Evolutionary conservation across 2,113 vertebrate species (phyloP), one percentile per base, ranked within the genome.

Genomic region (Paradoxurus hermaphroditus): DNA sequence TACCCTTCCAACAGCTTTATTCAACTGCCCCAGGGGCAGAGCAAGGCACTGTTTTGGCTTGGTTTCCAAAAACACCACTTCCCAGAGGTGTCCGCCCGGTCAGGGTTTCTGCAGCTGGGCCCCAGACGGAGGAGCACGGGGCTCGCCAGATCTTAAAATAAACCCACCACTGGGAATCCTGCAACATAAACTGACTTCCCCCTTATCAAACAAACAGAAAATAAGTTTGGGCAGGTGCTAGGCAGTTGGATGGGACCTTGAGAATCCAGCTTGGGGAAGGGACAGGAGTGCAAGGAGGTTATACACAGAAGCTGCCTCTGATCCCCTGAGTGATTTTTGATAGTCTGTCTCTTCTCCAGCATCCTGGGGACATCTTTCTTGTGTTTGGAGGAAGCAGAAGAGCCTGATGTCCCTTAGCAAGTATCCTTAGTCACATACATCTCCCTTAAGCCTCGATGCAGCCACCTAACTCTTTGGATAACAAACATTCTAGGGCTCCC

Each of bases 291-390:
- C 4, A 15, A 89, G 31, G 78, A 94, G 56, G 90, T 93, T 83
- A 56, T 68, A 51, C 44, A 97, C 78, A 97, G 97, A 98, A 96
- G 86, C 77, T 83, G 67, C 86, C 89, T 97, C 96, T 77, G 92
- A 93, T 98, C 72, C 96, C 89, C 97, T 98, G 94, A 72, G 93
- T 97, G 89, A 97, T 97, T 98, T 98, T 85, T 25, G 0, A 97
- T 39, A 89, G 77, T 15, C 15, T 14, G 41, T 46, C 88, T 95
- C 79, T 14, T 97, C 95, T 94, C 44, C 19, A 97, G 97, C 82
- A 72, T 0, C 46, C 49, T 93, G 89, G 96, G 97, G 95, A 97
- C 93, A 90, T 86, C 96, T 91, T 97, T 98, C 97, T 98, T 95
- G 96, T 93, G 90, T 93, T 13, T 97, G 96, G 95, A 90, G 2